phyloP scores from a whole-genome alignment of 2,797 vertebrate species.

The Choloepus didactylus region DNA sequence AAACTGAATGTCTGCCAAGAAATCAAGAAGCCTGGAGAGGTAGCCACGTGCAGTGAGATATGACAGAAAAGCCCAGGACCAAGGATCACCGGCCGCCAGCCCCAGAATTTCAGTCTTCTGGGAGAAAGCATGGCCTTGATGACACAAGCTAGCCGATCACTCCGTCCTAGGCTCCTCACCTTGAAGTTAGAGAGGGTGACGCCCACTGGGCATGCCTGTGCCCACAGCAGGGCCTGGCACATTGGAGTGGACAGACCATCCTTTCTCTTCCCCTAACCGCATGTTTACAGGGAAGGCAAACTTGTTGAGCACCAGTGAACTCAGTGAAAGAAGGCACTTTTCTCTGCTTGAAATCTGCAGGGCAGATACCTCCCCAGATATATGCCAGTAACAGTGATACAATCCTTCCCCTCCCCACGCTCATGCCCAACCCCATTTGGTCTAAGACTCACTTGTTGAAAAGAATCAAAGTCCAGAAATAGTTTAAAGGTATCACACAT shows the following conservation, averaged over 20 bases:
- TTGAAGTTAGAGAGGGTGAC: background rate
- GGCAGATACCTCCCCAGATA: background rate
- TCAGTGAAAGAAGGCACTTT: background rate
- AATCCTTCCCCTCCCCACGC: background rate
- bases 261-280: background rate
- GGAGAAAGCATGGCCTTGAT: no score
- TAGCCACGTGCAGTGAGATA: no score
- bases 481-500: background rate
- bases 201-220: accelerated
- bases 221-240: background rate
- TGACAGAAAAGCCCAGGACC: background rate
- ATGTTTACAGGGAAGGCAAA: background rate
- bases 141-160: background rate
- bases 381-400: background rate
- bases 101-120: no score
- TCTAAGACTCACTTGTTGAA: background rate
- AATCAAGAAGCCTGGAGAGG: no score
- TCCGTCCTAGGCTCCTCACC: background rate
- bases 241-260: background rate
- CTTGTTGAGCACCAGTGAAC: background rate
- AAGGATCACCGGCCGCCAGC: background rate
- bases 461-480: background rate
- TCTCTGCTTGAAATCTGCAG: background rate
- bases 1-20: no score
- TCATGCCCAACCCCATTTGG: background rate